These are phyloP conservation scores for Petrosia ficiformis DNA, from an alignment of 37 sponge, comb jelly and placozoan species.

Conservation along the genomic window DNA sequence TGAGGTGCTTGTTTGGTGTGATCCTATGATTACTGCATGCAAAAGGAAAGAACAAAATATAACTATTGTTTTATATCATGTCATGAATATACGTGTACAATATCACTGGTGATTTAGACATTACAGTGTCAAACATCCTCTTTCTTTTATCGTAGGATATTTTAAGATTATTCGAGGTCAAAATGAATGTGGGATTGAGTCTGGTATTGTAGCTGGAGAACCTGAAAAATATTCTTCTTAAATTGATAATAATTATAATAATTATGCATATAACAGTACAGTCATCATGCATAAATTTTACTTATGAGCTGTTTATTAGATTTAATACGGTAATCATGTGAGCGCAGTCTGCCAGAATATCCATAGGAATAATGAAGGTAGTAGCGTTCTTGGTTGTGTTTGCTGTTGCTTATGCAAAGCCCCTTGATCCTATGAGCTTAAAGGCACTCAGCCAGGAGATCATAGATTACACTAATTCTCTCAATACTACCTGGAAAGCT, in stretches of 20 bases:
- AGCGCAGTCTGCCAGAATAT: too few species aligned
- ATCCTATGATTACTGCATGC: too few species aligned
- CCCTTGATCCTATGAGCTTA: not conserved
- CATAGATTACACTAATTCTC: not conserved
- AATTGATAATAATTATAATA: too few species aligned
- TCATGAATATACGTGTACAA: too few species aligned
- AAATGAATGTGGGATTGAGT: constrained; percentile 94
- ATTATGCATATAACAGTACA: too few species aligned
- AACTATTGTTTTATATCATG: too few species aligned
- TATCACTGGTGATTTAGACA: too few species aligned
- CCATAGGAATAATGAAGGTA: too few species aligned
- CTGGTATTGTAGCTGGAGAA: constrained; percentile 79
- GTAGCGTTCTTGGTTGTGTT: not conserved
- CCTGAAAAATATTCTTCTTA: constrained; percentile 57
- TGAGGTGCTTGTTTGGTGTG: too few species aligned
- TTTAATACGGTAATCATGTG: not conserved
- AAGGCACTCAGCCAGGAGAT: not conserved
- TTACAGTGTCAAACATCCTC: too few species aligned
- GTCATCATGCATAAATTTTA: too few species aligned
- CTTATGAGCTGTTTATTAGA: not conserved
- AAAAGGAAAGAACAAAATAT: too few species aligned
- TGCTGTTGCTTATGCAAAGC: not conserved
- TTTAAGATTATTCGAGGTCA: constrained; percentile 93
- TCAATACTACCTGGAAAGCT: constrained; percentile 14
- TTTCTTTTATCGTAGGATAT: constrained; percentile 79